phyloP scores from a whole-genome alignment of 1,140 invertebrate species.

The Diploscapter pachys region DNA sequence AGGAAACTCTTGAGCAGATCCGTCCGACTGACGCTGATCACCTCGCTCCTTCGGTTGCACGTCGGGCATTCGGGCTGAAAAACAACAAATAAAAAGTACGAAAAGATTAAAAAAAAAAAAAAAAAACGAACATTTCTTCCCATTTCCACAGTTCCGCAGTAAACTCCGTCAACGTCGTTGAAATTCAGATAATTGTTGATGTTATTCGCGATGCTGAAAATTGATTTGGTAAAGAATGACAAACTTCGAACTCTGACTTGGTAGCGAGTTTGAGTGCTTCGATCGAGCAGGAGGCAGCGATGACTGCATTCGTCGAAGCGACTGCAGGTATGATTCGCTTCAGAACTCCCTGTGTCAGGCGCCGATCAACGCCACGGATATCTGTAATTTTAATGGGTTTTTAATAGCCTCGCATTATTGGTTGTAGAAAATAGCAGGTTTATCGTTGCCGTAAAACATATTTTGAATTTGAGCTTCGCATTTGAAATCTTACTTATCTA shows the following conservation, averaged over 20 bases:
- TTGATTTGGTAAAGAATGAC: too few relatives aligned
- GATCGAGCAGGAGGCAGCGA: constrained; percentile 86
- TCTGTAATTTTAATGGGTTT: background rate
- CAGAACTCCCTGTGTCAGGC: constrained; percentile 90
- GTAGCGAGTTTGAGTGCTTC: constrained; percentile 96
- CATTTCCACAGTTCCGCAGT: constrained; percentile 88
- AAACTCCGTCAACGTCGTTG: constrained; percentile 91
- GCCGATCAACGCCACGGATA: constrained; percentile 82
- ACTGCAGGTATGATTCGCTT: constrained; percentile 99
- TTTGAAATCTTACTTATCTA: too few relatives aligned
- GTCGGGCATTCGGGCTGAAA: constrained; percentile 60
- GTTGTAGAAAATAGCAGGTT: too few relatives aligned
- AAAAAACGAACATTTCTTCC: constrained; percentile 66
- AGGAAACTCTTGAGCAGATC: constrained; percentile 37
- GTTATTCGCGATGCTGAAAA: constrained; percentile 73
- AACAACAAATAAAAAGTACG: too few relatives aligned
- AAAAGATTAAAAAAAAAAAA: background rate
- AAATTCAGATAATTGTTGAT: constrained; percentile 96
- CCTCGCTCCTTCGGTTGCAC: constrained; percentile 36
- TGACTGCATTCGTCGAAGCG: constrained; percentile 95
- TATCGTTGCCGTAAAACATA: too few relatives aligned
- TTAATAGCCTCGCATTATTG: too few relatives aligned
- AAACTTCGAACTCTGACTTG: constrained; percentile 58
- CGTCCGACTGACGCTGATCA: constrained; percentile 21
- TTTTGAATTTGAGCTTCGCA: too few relatives aligned